Percentiles rank a stretch among this genome's conserved stretches.
phyloP scores from a whole-genome alignment of 2,113 vertebrate species.

The Planiliza haematocheilus region DNA sequence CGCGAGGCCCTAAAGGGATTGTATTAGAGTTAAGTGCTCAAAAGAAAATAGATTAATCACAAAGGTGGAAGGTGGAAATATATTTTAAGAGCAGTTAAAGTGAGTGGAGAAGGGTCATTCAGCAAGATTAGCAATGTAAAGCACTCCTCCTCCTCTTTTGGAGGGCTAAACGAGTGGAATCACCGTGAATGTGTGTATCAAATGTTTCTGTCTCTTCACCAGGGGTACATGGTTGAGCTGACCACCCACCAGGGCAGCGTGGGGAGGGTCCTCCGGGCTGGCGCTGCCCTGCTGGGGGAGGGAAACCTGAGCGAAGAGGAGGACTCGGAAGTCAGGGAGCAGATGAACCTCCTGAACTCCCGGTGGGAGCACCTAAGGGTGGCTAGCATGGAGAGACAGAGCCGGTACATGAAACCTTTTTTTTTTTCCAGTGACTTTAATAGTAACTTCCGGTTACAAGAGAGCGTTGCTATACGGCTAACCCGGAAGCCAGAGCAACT shows the following conservation, averaged over 20 bases:
- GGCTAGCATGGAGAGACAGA: constrained; percentile 97
- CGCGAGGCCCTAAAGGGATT: constrained; percentile 20
- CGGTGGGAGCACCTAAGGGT: constrained; percentile 98
- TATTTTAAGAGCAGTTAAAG: constrained; percentile 36
- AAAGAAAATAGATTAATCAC: constrained; percentile 29
- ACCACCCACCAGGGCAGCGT: constrained; percentile 96
- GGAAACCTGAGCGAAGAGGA: constrained; percentile 93
- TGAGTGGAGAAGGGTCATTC: not conserved
- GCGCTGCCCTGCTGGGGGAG: constrained; percentile 86
- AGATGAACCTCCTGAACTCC: constrained; percentile 98
- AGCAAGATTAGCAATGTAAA: not conserved
- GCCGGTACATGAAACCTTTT: constrained; percentile 84
- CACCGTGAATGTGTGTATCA: not conserved
- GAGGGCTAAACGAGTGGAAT: too few relatives aligned
- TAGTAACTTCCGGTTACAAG: too few relatives aligned
- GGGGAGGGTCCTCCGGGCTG: constrained; percentile 92
- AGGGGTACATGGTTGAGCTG: constrained; percentile 99
- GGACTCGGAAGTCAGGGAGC: constrained; percentile 95
- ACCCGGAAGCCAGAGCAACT: too few relatives aligned
- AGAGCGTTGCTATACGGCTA: too few relatives aligned
- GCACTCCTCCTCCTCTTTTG: not conserved
- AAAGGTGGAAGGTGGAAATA: constrained; percentile 19
- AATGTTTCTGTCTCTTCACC: constrained; percentile 41
- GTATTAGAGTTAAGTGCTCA: constrained; percentile 6
- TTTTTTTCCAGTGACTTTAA: too few relatives aligned